Conservation (phyloP, 37 sponge, comb jelly and placozoan genomes). For the Petrosia ficiformis region DNA sequence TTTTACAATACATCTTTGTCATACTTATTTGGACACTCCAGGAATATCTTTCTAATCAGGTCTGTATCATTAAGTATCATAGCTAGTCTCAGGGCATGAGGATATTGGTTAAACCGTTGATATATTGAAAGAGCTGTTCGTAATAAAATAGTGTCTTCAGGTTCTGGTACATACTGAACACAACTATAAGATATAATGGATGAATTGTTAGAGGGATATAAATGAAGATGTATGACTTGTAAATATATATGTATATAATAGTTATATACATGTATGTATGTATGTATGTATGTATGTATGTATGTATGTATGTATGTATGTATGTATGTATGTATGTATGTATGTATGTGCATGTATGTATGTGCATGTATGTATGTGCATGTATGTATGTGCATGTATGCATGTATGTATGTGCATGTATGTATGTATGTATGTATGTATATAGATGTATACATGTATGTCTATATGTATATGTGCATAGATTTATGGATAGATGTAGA, state of each 20-base stretch:
- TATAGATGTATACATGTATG: too few relatives aligned
- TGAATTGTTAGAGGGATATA: neutral
- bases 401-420: too few relatives aligned
- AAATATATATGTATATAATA: too few relatives aligned
- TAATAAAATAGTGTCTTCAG: slow-evolving; percentile 86
- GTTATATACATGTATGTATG: neutral
- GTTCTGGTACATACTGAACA: slow-evolving; percentile 96
- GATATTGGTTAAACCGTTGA: slow-evolving; percentile 67
- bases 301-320: too few relatives aligned
- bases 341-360: too few relatives aligned
- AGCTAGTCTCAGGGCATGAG: slow-evolving; percentile 86
- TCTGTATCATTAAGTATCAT: slow-evolving; percentile 84
- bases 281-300: neutral
- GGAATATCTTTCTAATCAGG: slow-evolving; percentile 71
- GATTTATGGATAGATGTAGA: neutral
- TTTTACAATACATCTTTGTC: slow-evolving; percentile 1
- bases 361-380: too few relatives aligned
- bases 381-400: too few relatives aligned
- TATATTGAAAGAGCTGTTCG: slow-evolving; percentile 75
- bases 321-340: too few relatives aligned
- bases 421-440: too few relatives aligned
- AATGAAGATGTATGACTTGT: too few relatives aligned
- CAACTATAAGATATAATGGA: slow-evolving; percentile 68
- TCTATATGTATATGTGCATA: too few relatives aligned
- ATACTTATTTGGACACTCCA: slow-evolving; percentile 68